Percentiles rank a stretch among this genome's conserved stretches.
phyloP scores from a whole-genome alignment of 2,888 invertebrate species.

The Mylabris sibirica region DNA sequence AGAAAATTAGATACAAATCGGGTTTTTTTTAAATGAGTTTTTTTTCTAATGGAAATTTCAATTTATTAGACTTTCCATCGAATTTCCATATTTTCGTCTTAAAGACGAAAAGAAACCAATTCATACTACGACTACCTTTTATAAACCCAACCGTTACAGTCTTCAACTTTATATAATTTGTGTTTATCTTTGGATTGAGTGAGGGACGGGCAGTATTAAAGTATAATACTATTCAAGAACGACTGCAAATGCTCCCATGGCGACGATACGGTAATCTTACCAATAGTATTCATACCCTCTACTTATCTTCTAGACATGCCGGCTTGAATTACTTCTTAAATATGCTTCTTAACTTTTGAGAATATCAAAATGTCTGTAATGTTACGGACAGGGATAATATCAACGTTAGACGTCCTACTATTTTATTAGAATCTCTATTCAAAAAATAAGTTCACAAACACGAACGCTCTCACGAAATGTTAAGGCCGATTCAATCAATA shows the following conservation, averaged over 20 bases:
- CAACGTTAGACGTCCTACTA: background rate
- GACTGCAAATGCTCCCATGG: constrained; percentile 49
- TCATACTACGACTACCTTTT: background rate
- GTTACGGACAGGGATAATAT: background rate
- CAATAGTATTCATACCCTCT: constrained; percentile 41
- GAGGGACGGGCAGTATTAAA: constrained; percentile 27
- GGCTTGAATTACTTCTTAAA: constrained; percentile 43
- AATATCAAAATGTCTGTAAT: constrained; percentile 27
- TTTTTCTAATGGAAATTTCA: background rate
- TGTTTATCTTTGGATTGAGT: constrained; percentile 45
- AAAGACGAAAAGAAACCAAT: background rate
- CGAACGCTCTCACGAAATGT: background rate
- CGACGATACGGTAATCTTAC: constrained; percentile 50
- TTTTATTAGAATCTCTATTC: too few species aligned
- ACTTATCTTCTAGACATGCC: constrained; percentile 45
- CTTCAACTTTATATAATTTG: constrained; percentile 38
- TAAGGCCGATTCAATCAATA: background rate
- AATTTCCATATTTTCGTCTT: constrained; percentile 2
- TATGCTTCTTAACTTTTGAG: constrained; percentile 41
- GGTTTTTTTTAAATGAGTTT: background rate
- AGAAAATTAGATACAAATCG: background rate
- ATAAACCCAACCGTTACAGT: background rate
- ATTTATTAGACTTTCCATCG: background rate
- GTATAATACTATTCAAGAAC: constrained; percentile 48
- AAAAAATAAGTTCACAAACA: too few species aligned